Percentiles rank a stretch among this genome's conserved stretches.
These are phyloP conservation scores for Rhabdophis nuchalis DNA, from an alignment of 2,797 vertebrate species.

Conservation along the genomic window DNA sequence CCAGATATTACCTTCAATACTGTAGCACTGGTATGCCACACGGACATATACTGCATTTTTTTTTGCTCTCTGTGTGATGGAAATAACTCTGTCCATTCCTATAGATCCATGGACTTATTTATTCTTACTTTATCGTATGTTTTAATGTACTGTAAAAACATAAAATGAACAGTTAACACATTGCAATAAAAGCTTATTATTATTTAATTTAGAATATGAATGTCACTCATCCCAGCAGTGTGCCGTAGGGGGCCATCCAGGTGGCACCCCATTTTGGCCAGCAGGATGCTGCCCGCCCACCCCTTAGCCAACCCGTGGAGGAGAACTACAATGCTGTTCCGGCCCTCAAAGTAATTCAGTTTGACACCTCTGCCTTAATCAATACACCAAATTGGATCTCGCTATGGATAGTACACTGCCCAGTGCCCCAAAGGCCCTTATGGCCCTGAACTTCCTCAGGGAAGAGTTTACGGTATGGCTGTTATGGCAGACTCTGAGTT, in stretches of 20 bases:
- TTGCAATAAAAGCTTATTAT: background rate
- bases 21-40: background rate
- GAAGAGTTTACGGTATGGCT: background rate
- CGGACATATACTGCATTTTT: too few species aligned
- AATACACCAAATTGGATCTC: background rate
- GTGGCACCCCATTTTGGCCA: too few species aligned
- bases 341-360: too few species aligned
- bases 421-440: background rate
- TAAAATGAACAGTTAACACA: background rate
- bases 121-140: background rate
- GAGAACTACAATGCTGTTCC: too few species aligned
- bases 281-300: too few species aligned
- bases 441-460: background rate
- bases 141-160: background rate
- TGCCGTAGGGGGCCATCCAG: too few species aligned
- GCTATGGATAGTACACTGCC: background rate
- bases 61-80: background rate
- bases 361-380: background rate
- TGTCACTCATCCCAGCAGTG: background rate
- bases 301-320: too few species aligned
- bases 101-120: background rate
- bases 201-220: background rate
- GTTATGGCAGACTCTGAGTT: background rate
- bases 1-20: background rate
- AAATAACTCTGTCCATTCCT: background rate